phyloP scores from a whole-genome alignment of 2,888 invertebrate species.

The Coleophora flavipennella region DNA sequence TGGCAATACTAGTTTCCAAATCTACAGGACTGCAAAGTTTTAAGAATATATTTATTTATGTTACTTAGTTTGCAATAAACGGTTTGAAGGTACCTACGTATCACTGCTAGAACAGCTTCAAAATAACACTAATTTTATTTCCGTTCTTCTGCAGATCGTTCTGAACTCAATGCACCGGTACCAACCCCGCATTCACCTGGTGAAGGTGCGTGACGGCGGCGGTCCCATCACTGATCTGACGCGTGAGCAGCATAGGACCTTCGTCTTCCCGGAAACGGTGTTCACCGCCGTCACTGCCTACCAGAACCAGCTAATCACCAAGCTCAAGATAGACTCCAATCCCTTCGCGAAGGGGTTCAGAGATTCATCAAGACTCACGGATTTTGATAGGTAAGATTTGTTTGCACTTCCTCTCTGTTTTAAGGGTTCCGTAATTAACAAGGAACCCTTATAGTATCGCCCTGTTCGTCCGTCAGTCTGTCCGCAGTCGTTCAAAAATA shows the following conservation, averaged over 20 bases:
- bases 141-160: slow-evolving; percentile 84
- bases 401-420: too few relatives aligned
- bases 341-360: slow-evolving; percentile 98
- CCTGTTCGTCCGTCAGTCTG: too few relatives aligned
- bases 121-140: background rate
- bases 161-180: slow-evolving; percentile 99
- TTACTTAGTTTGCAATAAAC: too few relatives aligned
- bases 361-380: slow-evolving; percentile 94
- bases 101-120: too few relatives aligned
- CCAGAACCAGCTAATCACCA: slow-evolving; percentile 99
- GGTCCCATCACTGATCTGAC: slow-evolving; percentile 90
- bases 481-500: too few relatives aligned
- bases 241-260: slow-evolving; percentile 93
- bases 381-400: slow-evolving; percentile 84
- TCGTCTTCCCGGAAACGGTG: slow-evolving; percentile 97
- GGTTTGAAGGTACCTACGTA: too few relatives aligned
- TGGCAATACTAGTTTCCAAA: too few relatives aligned
- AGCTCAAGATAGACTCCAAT: slow-evolving; percentile 98
- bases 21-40: too few relatives aligned
- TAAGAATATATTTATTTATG: too few relatives aligned
- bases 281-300: slow-evolving; percentile 99
- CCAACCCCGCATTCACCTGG: slow-evolving; percentile 97
- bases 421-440: too few relatives aligned
- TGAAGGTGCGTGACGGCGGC: slow-evolving; percentile 75
- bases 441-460: too few relatives aligned